phyloP scores from a whole-genome alignment of 2,113 vertebrate species.

The Peucedramus taeniatus region DNA sequence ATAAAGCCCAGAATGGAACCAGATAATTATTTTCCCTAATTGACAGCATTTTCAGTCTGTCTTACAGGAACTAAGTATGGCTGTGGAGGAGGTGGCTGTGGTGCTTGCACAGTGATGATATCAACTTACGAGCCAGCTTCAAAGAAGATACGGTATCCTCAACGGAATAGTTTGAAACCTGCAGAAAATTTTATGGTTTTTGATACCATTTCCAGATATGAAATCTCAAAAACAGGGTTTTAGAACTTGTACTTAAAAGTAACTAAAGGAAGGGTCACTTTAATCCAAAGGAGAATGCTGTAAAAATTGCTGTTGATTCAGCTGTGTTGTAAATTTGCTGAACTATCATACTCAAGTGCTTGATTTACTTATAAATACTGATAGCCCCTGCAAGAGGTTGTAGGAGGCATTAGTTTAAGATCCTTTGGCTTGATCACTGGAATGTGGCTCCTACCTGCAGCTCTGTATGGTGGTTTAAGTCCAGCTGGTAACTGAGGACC shows the following conservation, averaged over 20 bases:
- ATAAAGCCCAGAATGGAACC: neutral
- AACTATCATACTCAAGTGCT: neutral
- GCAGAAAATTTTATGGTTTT: neutral
- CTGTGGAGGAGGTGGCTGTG: constrained; percentile 84
- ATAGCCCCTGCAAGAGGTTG: neutral
- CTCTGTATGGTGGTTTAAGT: neutral
- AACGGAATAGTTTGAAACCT: neutral
- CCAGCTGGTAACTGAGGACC: neutral
- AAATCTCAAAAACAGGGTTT: neutral
- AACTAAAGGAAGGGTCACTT: neutral
- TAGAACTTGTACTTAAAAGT: neutral
- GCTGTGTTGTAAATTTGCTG: neutral
- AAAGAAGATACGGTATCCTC: constrained; percentile 78
- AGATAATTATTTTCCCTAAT: constrained; percentile 27
- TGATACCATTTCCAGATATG: neutral
- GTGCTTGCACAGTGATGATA: constrained; percentile 84
- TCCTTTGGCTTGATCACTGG: neutral
- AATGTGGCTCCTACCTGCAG: neutral
- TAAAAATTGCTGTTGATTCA: neutral
- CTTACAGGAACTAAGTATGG: constrained; percentile 83
- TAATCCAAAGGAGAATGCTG: neutral
- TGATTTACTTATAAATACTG: neutral
- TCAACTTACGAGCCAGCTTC: constrained; percentile 73
- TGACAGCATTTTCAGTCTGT: constrained; percentile 58
- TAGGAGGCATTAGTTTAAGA: neutral